A percentile compares a stretch with the other conserved stretches of the same genome.
Evolutionary conservation across 2,113 vertebrate species (phyloP).

Genomic region (Elephas maximus): DNA sequence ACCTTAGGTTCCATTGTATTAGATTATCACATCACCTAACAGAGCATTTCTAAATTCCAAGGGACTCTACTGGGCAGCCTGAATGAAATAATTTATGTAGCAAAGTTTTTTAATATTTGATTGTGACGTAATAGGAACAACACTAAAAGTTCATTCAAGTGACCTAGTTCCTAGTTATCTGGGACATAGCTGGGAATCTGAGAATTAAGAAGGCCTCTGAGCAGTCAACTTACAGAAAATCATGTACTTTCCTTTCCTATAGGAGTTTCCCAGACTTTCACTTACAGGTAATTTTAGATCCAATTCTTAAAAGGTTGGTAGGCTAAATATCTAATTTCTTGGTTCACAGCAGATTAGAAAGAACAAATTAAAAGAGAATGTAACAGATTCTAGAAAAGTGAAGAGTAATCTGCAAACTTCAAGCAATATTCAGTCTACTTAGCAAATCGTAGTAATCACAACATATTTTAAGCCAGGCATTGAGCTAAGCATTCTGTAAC

Average conservation of each 20-base stretch:
- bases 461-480: neutral
- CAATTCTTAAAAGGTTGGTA: constrained; percentile 29
- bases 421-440: neutral
- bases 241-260: neutral
- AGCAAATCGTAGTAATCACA: neutral
- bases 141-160: neutral
- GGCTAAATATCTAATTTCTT: constrained; percentile 1
- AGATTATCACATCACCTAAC: neutral
- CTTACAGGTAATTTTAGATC: constrained; percentile 27
- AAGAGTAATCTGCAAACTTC: neutral
- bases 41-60: constrained; percentile 37
- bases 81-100: neutral
- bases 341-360: neutral
- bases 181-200: neutral
- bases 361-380: constrained; percentile 6
- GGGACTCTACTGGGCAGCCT: neutral
- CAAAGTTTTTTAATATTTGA: neutral
- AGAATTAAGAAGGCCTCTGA: neutral
- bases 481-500: neutral
- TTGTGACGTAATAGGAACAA: neutral
- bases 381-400: neutral
- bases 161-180: neutral
- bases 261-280: neutral
- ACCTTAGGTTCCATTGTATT: constrained; percentile 1
- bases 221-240: constrained; percentile 24